Percentiles rank a stretch among this genome's conserved stretches.
Evolutionary conservation across 2,888 invertebrate genomes (phyloP).

Genomic region (Nudaria mundana): DNA sequence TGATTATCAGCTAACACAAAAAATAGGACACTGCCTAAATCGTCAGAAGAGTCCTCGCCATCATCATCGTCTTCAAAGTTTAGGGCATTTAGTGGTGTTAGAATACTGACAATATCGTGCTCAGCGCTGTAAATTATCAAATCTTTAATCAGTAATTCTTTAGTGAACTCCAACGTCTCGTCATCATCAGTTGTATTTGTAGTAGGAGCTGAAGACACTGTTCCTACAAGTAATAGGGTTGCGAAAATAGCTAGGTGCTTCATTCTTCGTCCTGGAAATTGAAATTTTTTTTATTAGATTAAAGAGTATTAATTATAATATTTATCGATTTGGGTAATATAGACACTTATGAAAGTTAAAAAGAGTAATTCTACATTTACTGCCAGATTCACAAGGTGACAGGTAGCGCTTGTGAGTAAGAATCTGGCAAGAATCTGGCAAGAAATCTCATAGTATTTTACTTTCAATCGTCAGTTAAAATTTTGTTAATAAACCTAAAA

Average conservation of each 20-base stretch:
- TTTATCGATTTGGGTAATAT: no score
- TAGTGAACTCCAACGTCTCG: constrained; percentile 24
- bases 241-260: constrained; percentile 26
- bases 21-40: constrained; percentile 25
- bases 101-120: constrained; percentile 41
- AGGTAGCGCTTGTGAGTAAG: no score
- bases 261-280: constrained; percentile 29
- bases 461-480: no score
- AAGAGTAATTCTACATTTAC: no score
- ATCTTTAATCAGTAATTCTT: constrained; percentile 34
- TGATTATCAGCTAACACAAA: constrained; percentile 40
- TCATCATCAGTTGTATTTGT: constrained; percentile 18
- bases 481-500: no score
- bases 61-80: constrained; percentile 35
- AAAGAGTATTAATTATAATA: no score
- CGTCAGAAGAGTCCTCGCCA: constrained; percentile 9
- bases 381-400: no score
- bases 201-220: constrained; percentile 33
- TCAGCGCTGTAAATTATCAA: constrained; percentile 35
- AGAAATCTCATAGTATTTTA: no score
- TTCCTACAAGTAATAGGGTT: constrained; percentile 29
- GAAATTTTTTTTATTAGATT: no score
- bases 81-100: constrained; percentile 40
- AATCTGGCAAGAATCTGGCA: no score
- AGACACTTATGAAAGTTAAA: no score